These are phyloP conservation scores for Catotricha subobsoleta DNA, from an alignment of 2,888 invertebrate genomes.

Conservation along the genomic window DNA sequence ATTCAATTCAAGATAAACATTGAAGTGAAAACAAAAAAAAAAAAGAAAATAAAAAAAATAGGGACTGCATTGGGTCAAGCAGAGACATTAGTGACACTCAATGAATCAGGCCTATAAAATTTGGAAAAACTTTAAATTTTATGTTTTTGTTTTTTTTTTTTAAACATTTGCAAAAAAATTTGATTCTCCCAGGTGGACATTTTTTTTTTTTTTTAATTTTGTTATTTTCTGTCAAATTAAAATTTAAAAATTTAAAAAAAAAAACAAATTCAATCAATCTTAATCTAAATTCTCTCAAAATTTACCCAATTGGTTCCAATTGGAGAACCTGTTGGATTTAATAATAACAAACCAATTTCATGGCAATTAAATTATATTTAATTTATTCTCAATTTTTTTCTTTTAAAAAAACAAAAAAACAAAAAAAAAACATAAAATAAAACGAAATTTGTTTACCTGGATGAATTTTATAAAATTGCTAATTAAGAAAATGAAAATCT, in stretches of 20 bases:
- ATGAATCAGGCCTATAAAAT: conserved; percentile 8
- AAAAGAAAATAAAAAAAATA: background rate
- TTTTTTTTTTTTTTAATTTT: conserved; percentile 3
- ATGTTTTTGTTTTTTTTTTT: conserved; percentile 3
- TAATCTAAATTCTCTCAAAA: conserved; percentile 9
- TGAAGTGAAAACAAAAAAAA: conserved; percentile 1
- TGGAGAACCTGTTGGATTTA: conserved; percentile 19
- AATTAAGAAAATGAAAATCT: conserved; percentile 2
- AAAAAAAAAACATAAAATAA: background rate
- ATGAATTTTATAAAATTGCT: background rate
- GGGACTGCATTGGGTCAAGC: conserved; percentile 6
- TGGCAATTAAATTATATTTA: background rate
- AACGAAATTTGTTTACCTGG: conserved; percentile 4
- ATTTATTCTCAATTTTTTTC: conserved; percentile 3
- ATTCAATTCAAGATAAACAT: background rate
- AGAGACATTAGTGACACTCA: conserved; percentile 8
- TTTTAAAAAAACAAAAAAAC: background rate
- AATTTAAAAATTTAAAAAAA: background rate
- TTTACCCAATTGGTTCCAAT: conserved; percentile 19
- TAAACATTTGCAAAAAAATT: conserved; percentile 9
- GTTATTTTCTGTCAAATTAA: too few relatives aligned
- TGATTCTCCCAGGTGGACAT: conserved; percentile 13
- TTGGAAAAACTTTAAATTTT: conserved; percentile 6
- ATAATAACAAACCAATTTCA: background rate
- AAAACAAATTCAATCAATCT: background rate